A percentile compares a stretch with the other conserved stretches of the same genome.
These are phyloP conservation scores for Oligia latruncula DNA, from an alignment of 2,888 invertebrate genomes.

Conservation along the genomic window DNA sequence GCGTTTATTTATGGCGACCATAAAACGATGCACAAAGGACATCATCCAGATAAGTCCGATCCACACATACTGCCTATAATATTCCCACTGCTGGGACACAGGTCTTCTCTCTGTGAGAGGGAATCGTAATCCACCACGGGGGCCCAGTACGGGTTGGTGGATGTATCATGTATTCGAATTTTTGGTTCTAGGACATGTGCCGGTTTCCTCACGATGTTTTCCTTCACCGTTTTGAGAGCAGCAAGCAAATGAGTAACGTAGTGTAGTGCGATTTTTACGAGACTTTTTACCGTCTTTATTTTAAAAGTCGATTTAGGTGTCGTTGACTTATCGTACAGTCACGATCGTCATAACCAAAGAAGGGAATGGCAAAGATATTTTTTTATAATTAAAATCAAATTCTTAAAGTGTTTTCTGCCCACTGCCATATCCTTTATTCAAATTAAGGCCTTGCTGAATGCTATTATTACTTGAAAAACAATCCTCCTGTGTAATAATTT, in stretches of 20 bases:
- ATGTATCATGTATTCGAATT: not conserved
- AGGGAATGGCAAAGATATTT: conserved; percentile 43
- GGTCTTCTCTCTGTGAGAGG: not conserved
- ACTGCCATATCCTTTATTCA: conserved; percentile 58
- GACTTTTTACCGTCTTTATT: conserved; percentile 52
- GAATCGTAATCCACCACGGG: not conserved
- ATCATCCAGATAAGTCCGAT: conserved; percentile 72
- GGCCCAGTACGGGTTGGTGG: not conserved
- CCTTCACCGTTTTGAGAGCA: not conserved
- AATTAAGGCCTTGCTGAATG: conserved; percentile 36
- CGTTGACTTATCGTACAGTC: conserved; percentile 53
- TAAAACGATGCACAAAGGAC: conserved; percentile 82
- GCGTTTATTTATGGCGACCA: conserved; percentile 82
- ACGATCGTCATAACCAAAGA: conserved; percentile 43
- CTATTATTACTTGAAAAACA: conserved; percentile 45
- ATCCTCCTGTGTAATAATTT: conserved; percentile 42
- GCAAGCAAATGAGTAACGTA: conserved; percentile 51
- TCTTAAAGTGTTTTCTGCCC: conserved; percentile 55
- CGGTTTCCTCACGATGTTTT: not conserved
- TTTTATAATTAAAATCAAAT: conserved; percentile 56
- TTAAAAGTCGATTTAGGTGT: conserved; percentile 51
- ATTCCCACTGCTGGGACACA: not conserved
- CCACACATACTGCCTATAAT: conserved; percentile 19
- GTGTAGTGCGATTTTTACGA: conserved; percentile 26
- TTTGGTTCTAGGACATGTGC: not conserved